Evolutionary conservation across 2,113 vertebrate species (phyloP).

Genomic region (Lepisosteus osseus): DNA sequence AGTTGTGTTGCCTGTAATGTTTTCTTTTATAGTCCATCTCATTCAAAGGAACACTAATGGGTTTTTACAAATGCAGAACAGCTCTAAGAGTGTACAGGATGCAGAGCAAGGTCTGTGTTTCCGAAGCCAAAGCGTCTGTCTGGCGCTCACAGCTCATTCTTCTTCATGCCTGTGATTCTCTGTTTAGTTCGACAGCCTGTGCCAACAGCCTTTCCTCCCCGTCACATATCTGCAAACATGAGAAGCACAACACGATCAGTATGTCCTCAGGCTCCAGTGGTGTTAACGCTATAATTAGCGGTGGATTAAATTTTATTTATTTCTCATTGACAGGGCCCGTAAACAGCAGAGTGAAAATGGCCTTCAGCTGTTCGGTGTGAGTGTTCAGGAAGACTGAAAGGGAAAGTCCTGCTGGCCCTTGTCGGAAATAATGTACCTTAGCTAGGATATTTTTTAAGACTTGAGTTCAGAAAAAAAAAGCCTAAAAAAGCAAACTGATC

Average conservation of each 20-base stretch:
- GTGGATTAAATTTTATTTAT: neutral
- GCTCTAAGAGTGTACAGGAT: neutral
- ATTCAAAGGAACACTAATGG: conserved; percentile 13
- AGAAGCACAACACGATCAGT: conserved; percentile 40
- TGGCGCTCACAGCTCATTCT: neutral
- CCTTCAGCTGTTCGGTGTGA: neutral
- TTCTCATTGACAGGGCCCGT: conserved; percentile 4
- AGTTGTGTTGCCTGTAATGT: conserved; percentile 33
- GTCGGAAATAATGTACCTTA: too few species aligned
- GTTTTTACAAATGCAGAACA: conserved; percentile 26
- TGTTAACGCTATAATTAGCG: conserved; percentile 37
- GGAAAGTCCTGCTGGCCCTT: too few species aligned
- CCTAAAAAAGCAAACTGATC: too few species aligned
- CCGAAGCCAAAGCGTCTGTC: neutral
- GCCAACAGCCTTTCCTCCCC: neutral
- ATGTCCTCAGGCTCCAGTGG: conserved; percentile 19
- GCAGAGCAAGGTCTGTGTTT: neutral
- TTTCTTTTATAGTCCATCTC: conserved; percentile 17
- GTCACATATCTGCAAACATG: conserved; percentile 22
- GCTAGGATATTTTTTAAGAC: too few species aligned
- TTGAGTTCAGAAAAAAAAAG: too few species aligned
- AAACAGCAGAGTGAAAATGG: conserved; percentile 26
- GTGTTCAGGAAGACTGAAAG: neutral
- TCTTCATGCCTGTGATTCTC: neutral
- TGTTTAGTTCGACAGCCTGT: neutral